Conservation (phyloP, 2,113 vertebrate species). For the Grammomys surdaster region DNA sequence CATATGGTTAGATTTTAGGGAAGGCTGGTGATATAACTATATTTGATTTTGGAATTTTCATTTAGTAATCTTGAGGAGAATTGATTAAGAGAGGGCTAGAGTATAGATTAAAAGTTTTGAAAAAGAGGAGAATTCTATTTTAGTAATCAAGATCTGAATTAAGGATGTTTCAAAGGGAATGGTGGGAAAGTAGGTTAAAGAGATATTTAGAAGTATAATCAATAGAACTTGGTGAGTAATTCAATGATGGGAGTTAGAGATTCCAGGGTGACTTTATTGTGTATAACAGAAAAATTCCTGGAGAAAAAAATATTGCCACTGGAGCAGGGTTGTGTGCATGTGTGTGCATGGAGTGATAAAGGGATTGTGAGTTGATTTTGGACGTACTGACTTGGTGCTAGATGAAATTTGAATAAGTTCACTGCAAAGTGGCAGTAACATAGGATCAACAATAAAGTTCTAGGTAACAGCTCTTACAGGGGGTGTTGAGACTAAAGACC, state of each 20-base stretch:
- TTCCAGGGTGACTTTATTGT: background rate
- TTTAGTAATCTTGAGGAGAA: constrained; percentile 3
- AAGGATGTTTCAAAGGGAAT: constrained; percentile 5
- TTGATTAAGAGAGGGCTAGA: constrained; percentile 7
- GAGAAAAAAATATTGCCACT: background rate
- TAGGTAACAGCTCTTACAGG: background rate
- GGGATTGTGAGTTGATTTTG: background rate
- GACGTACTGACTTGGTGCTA: background rate
- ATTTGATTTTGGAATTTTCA: constrained; percentile 18
- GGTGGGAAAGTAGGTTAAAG: background rate
- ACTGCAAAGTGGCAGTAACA: background rate
- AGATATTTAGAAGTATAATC: background rate
- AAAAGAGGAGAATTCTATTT: background rate
- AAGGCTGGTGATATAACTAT: background rate
- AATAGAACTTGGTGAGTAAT: constrained; percentile 9
- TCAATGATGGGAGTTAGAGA: constrained; percentile 7
- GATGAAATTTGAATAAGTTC: constrained; percentile 5
- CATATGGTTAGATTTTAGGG: background rate
- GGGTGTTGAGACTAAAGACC: background rate
- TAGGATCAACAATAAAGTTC: background rate
- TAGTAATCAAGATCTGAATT: constrained; percentile 58
- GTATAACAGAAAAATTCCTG: background rate
- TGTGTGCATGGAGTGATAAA: background rate
- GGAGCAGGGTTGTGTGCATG: background rate
- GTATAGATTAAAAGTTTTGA: constrained; percentile 38